phyloP scores from a whole-genome alignment of 2,113 vertebrate species.

The Herpailurus yagouaroundi region DNA sequence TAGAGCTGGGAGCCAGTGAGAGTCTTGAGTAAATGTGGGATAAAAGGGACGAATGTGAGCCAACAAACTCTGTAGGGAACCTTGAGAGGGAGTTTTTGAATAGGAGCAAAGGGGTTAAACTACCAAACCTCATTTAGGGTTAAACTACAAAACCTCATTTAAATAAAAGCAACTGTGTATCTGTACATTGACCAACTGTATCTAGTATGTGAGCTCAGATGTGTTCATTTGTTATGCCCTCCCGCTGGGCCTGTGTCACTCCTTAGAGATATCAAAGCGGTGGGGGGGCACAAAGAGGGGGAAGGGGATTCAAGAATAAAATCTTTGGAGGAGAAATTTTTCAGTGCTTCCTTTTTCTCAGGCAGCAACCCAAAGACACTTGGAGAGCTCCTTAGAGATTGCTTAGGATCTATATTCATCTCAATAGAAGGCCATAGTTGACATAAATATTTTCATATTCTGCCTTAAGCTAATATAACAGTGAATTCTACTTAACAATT shows the following conservation, averaged over 20 bases:
- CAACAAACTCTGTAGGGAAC: background rate
- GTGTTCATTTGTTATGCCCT: background rate
- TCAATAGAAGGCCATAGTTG: background rate
- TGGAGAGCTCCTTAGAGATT: background rate
- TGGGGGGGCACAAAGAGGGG: background rate
- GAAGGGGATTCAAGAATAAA: background rate
- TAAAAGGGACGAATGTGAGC: background rate
- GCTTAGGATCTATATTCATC: background rate
- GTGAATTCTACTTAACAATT: slow-evolving; percentile 19
- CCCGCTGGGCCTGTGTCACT: background rate
- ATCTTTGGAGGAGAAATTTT: background rate
- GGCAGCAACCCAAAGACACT: background rate
- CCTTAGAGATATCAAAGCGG: background rate
- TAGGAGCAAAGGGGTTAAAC: background rate
- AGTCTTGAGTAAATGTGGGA: background rate
- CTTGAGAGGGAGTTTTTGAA: background rate
- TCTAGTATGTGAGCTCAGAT: no score
- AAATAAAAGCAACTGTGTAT: background rate
- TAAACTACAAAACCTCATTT: background rate
- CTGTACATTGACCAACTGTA: no score
- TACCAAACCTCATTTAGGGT: background rate
- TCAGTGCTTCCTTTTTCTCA: background rate
- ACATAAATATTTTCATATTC: background rate
- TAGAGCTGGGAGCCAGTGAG: background rate
- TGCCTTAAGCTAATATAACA: background rate